phyloP scores from a whole-genome alignment of 1,140 invertebrate genomes.

The Papilio aristodemus region DNA sequence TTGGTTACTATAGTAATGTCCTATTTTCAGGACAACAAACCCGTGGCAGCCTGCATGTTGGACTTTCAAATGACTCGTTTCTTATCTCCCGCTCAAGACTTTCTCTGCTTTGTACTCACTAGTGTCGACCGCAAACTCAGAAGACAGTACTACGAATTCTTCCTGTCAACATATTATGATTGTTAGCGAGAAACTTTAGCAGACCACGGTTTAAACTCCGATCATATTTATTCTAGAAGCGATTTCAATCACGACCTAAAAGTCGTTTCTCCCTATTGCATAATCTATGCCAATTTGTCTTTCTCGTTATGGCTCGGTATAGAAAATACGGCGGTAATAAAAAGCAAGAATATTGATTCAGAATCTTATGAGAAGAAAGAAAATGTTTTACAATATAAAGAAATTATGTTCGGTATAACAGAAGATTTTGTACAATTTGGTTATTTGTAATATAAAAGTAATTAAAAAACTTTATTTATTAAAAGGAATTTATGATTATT shows the following conservation, averaged over 20 bases:
- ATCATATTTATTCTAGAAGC: conserved; percentile 34
- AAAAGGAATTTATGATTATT: too few relatives aligned
- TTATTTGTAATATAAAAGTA: conserved; percentile 27
- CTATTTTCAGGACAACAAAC: conserved; percentile 42
- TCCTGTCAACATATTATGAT: conserved; percentile 37
- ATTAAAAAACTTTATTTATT: neutral
- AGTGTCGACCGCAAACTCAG: conserved; percentile 27
- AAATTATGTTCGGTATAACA: conserved; percentile 28
- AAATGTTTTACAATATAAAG: conserved; percentile 18
- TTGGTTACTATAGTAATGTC: too few relatives aligned
- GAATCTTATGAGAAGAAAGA: conserved; percentile 10
- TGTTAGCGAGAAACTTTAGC: conserved; percentile 3
- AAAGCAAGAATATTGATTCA: conserved; percentile 32
- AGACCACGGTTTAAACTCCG: conserved; percentile 6
- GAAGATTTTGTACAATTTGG: conserved; percentile 33
- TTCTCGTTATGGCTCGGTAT: conserved; percentile 43
- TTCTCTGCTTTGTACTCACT: conserved; percentile 39
- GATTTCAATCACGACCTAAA: conserved; percentile 44
- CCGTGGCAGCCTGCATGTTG: conserved; percentile 40
- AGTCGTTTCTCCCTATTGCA: conserved; percentile 35
- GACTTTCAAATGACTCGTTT: conserved; percentile 43
- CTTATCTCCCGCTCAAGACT: conserved; percentile 43
- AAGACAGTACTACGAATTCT: conserved; percentile 29
- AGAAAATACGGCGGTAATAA: conserved; percentile 34
- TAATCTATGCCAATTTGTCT: conserved; percentile 35